Evolutionary conservation across 2,888 invertebrate genomes (phyloP), one percentile per base, ranked within the genome.

Genomic region (Cephus nigrinus): DNA sequence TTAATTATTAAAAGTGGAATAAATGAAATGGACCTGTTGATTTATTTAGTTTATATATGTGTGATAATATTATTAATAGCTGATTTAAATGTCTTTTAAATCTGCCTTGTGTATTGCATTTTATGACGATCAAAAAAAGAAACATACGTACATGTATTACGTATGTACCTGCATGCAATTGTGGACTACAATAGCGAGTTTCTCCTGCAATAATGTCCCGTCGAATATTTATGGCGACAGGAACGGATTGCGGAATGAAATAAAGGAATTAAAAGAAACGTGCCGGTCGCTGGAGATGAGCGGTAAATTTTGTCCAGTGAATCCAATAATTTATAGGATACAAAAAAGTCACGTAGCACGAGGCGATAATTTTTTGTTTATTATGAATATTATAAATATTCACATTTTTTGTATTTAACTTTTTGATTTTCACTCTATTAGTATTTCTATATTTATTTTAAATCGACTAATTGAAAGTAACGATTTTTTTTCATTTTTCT

Each of bases 31-130:
- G 9, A 55, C 2, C 23, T 55, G 55, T 55, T 15, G 23, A 9
- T 55, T 55, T 55, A 55, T 5, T 55, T 55, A 23, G 2, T 23
- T 55, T 55, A 55, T 55, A 40, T 5, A 11, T 68, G 68, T 72
- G 73, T 68, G 35, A 73, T n/a, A 23, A 75, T 55, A 74, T 32
- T 69, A 33, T 68, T 31, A 68, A 55, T 73, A 33, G 79, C 81
- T 78, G 35, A 76, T 75, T 78, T 83, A 78, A 72, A 79, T 31
- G 36, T 81, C 30, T 76, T 76, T 71, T 75, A 75, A 71, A 55
- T 72, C 32, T 69, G 73, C 12, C 4, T 15, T 5, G 31, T n/a
- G 32, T 34, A 4, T 68, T 68, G 75, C 31, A 55, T 77, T 68
- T 69, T n/a, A 1, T 69, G n/a, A 33, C 31, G 35, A 40, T 31